phyloP scores from a whole-genome alignment of 2,113 vertebrate species.

The Hyla sarda region DNA sequence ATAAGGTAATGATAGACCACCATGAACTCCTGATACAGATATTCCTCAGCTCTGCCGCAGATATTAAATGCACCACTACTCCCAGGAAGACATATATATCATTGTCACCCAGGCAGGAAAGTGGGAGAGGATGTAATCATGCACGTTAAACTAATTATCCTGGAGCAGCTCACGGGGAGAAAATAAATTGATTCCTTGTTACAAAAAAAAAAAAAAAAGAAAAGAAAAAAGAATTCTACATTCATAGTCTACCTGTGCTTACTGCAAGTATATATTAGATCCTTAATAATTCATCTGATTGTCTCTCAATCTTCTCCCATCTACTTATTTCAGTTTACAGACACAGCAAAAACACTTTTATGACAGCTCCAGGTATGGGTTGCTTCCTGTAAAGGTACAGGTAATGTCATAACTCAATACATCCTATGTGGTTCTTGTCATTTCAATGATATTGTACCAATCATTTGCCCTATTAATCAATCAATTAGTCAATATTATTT shows the following conservation, averaged over 20 bases:
- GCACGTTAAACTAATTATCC: conserved; percentile 52
- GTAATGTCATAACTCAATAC: no score
- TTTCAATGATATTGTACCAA: no score
- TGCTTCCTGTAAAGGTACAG: no score
- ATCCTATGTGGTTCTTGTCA: no score
- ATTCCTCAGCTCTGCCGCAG: conserved; percentile 56
- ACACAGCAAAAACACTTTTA: not conserved
- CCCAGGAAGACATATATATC: conserved; percentile 48
- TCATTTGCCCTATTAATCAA: no score
- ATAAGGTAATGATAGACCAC: conserved; percentile 63
- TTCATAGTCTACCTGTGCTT: not conserved
- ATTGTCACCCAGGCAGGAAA: conserved; percentile 41
- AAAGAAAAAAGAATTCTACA: no score
- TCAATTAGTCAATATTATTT: no score
- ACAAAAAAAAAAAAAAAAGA: not conserved
- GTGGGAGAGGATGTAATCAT: conserved; percentile 48
- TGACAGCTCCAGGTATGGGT: no score
- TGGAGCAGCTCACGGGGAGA: conserved; percentile 9
- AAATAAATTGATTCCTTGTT: conserved; percentile 27
- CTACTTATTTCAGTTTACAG: not conserved
- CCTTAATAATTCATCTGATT: conserved; percentile 1
- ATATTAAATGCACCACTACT: conserved; percentile 63
- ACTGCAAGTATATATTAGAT: not conserved
- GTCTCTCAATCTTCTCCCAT: not conserved
- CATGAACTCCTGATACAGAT: conserved; percentile 58